Evolutionary conservation across 2,888 invertebrate genomes (phyloP).

Genomic region (Elysia crispata): DNA sequence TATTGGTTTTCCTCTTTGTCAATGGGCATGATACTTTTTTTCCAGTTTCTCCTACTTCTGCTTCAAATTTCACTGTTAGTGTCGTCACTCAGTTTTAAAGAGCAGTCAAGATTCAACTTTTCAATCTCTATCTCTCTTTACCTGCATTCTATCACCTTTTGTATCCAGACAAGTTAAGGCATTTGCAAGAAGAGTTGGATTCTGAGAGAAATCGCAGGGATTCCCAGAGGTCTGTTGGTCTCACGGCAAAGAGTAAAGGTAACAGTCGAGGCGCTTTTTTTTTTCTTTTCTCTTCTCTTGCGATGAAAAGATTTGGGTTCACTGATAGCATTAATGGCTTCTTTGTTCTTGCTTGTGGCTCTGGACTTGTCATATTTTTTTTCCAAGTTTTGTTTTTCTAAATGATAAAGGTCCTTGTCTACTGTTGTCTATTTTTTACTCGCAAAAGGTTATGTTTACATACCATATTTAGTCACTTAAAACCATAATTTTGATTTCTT

Average conservation of each 20-base stretch:
- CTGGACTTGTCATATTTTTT: no score
- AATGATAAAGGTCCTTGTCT: no score
- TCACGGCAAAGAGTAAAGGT: constrained; percentile 55
- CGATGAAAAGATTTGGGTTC: neutral
- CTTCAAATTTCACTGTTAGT: neutral
- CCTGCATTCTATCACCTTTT: neutral
- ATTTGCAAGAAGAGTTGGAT: constrained; percentile 65
- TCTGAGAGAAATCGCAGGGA: constrained; percentile 52
- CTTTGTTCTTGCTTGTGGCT: no score
- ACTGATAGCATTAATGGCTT: no score
- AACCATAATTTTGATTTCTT: no score
- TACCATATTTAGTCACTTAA: no score
- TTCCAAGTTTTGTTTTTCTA: no score
- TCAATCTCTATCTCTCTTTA: no score
- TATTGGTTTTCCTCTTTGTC: no score
- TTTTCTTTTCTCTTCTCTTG: neutral
- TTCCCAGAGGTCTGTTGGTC: constrained; percentile 43
- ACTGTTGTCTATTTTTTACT: no score
- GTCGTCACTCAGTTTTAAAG: neutral
- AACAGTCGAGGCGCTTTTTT: constrained; percentile 6
- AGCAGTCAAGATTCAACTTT: no score
- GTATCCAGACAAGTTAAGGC: constrained; percentile 61
- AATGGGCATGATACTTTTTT: neutral
- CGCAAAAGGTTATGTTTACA: no score
- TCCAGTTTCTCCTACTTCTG: neutral